phyloP scores from a whole-genome alignment of 35 echinoderm and acorn worm species.

The Heliocidaris tuberculata region DNA sequence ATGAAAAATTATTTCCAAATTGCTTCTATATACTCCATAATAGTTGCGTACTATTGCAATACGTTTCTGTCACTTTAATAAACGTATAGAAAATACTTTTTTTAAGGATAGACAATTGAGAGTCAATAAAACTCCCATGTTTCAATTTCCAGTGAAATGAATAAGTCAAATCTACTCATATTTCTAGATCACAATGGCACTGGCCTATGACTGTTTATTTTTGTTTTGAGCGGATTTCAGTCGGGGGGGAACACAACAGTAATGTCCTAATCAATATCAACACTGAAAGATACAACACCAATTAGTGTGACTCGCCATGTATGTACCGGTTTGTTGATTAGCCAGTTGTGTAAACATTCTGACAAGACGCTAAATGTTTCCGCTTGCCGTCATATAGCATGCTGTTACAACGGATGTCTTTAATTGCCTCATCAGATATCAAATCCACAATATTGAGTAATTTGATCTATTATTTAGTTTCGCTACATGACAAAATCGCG shows the following conservation, averaged over 20 bases:
- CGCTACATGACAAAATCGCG: background rate
- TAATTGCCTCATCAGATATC: constrained; percentile 17
- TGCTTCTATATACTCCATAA: background rate
- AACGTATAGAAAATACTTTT: background rate
- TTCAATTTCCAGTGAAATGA: background rate
- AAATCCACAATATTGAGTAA: constrained; percentile 1
- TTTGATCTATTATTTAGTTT: background rate
- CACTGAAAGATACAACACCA: background rate
- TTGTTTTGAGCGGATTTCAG: background rate
- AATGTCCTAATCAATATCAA: background rate
- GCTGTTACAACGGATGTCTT: background rate
- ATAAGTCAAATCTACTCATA: background rate
- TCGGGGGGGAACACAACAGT: background rate
- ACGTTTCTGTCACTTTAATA: background rate
- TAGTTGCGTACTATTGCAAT: background rate
- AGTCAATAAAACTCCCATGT: background rate
- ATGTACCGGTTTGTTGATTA: background rate
- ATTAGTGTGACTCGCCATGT: background rate
- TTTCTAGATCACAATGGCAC: background rate
- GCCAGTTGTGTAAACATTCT: background rate
- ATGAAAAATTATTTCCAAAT: too few species aligned
- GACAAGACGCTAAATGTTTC: background rate
- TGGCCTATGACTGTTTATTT: background rate
- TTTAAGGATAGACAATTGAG: too few species aligned
- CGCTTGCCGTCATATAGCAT: background rate